Percentiles rank a stretch among this genome's conserved stretches.
These are phyloP conservation scores for Sylvia borin DNA, from an alignment of 2,797 vertebrate genomes.

Conservation along the genomic window DNA sequence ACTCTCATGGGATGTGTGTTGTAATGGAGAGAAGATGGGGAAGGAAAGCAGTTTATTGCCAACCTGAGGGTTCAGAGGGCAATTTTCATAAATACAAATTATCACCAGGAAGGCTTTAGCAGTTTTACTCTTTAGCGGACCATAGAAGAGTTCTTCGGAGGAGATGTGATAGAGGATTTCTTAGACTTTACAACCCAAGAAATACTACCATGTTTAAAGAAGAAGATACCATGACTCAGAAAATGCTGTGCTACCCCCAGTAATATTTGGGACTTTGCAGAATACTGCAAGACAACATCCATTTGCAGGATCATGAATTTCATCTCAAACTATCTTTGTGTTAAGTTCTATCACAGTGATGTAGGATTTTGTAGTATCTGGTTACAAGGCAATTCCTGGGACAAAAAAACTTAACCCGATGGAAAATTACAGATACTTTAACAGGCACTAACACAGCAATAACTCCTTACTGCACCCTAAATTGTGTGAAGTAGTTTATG, in stretches of 20 bases:
- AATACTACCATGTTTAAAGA: neutral
- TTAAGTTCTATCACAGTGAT: neutral
- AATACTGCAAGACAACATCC: neutral
- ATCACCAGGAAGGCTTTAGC: neutral
- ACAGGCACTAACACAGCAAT: neutral
- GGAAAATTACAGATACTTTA: slow-evolving; percentile 19
- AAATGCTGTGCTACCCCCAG: neutral
- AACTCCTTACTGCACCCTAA: slow-evolving; percentile 1
- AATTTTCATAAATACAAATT: neutral
- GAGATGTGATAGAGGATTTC: neutral
- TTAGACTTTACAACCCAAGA: neutral
- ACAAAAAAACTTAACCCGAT: neutral
- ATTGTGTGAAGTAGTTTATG: neutral
- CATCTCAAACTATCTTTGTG: neutral
- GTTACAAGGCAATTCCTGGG: slow-evolving; percentile 23
- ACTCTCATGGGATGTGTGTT: neutral
- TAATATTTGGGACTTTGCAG: neutral
- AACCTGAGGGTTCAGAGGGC: neutral
- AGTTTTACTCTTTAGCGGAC: neutral
- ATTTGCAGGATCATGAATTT: neutral
- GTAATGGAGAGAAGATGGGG: neutral
- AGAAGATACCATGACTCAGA: neutral
- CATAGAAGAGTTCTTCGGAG: neutral
- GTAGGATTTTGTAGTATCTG: neutral
- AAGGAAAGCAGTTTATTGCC: neutral